phyloP scores from a whole-genome alignment of 2,113 vertebrate genomes.

The Notarius lentiginosus region DNA sequence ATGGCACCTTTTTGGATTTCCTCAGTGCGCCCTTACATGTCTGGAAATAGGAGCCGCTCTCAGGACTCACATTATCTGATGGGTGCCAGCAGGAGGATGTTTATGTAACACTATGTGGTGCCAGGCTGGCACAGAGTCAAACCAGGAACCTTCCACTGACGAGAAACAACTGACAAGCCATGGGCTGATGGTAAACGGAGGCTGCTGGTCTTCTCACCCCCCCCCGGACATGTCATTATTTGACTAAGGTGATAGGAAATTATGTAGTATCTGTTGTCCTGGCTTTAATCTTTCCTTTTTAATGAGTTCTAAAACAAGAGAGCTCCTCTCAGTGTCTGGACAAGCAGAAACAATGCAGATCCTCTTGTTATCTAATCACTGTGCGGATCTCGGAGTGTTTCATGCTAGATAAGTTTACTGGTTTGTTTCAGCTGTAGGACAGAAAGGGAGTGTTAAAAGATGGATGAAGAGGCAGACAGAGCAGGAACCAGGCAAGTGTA shows the following conservation, averaged over 20 bases:
- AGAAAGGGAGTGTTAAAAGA: neutral
- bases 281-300: conserved; percentile 32
- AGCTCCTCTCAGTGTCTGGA: conserved; percentile 19
- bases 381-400: conserved; percentile 51
- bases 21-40: conserved; percentile 38
- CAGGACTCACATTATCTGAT: conserved; percentile 45
- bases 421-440: conserved; percentile 2
- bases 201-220: neutral
- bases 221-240: neutral
- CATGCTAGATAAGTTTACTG: conserved; percentile 64
- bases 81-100: conserved; percentile 51
- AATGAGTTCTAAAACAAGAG: conserved; percentile 25
- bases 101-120: conserved; percentile 42
- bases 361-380: conserved; percentile 60
- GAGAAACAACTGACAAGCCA: conserved; percentile 21
- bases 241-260: conserved; percentile 15
- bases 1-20: conserved; percentile 45
- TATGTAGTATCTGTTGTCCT: conserved; percentile 36
- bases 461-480: conserved; percentile 10
- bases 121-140: conserved; percentile 42
- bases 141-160: conserved; percentile 39
- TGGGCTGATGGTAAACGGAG: neutral
- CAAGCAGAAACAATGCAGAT: conserved; percentile 44
- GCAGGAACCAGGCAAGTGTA: conserved; percentile 8
- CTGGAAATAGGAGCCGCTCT: conserved; percentile 46